These are phyloP conservation scores for Schrankia costaestrigalis DNA, from an alignment of 2,888 invertebrate genomes.

Conservation along the genomic window DNA sequence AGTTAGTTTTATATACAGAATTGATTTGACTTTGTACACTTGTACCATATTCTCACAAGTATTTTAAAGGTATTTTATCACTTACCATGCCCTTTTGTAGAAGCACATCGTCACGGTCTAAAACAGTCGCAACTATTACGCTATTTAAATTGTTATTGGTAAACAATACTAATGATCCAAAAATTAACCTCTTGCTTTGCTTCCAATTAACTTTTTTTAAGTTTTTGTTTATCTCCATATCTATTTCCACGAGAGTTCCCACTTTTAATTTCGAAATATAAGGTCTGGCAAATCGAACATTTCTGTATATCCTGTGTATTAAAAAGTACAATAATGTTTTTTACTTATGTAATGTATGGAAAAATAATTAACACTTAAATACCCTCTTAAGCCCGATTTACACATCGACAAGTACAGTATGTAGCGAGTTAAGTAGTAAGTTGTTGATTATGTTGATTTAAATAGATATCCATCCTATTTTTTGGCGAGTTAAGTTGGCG, in stretches of 20 bases:
- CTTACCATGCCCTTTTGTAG: slow-evolving; percentile 55
- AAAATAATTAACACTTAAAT: too few relatives aligned
- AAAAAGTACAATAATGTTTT: too few relatives aligned
- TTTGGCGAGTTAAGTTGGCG: too few relatives aligned
- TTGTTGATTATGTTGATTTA: too few relatives aligned
- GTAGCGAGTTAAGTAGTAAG: too few relatives aligned
- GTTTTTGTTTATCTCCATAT: slow-evolving; percentile 40
- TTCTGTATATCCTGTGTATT: too few relatives aligned
- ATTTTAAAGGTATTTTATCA: neutral
- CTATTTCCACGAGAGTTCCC: slow-evolving; percentile 57
- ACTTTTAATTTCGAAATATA: slow-evolving; percentile 51
- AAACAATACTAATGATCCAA: slow-evolving; percentile 86
- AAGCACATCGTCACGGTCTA: slow-evolving; percentile 70
- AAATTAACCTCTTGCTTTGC: slow-evolving; percentile 81
- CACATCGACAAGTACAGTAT: too few relatives aligned
- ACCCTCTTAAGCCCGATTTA: too few relatives aligned
- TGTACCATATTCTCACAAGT: neutral
- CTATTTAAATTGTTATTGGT: slow-evolving; percentile 84
- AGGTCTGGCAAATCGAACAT: slow-evolving; percentile 57
- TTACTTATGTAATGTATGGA: too few relatives aligned
- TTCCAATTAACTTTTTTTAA: slow-evolving; percentile 60
- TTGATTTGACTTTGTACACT: neutral
- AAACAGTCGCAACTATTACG: slow-evolving; percentile 84
- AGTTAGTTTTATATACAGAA: too few relatives aligned
- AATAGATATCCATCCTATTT: too few relatives aligned